Evolutionary conservation across 37 sponge, comb jelly and placozoan species (phyloP).

Genomic region (Cliona cf. orientalis): DNA sequence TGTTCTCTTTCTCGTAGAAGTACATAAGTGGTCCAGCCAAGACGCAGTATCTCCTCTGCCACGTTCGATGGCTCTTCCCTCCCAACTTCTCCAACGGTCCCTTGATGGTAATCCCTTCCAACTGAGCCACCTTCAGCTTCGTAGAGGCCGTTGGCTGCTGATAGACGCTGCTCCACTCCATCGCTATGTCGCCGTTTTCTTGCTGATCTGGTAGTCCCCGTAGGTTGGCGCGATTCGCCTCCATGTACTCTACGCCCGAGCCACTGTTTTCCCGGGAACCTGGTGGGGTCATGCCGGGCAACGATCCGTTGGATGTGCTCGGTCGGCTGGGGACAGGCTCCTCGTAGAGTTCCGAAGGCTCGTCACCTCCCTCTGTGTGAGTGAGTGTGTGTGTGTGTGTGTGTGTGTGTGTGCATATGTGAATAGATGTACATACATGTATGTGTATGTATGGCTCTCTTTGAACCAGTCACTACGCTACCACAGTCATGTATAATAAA

Average conservation of each 20-base stretch:
- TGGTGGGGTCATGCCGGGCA: constrained; percentile 10
- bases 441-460: background rate
- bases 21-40: constrained; percentile 74
- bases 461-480: too few relatives aligned
- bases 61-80: constrained; percentile 70
- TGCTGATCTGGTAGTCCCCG: background rate
- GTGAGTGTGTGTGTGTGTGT: background rate
- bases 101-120: constrained; percentile 50
- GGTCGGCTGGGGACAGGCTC: constrained; percentile 35
- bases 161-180: constrained; percentile 33
- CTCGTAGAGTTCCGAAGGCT: constrained; percentile 46
- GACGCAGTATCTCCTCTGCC: constrained; percentile 89
- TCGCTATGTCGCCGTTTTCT: background rate
- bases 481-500: too few relatives aligned
- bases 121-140: constrained; percentile 38
- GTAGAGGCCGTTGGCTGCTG: background rate
- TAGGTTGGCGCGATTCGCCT: background rate
- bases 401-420: constrained; percentile 14
- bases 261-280: constrained; percentile 20
- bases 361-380: background rate
- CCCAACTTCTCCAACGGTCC: constrained; percentile 92
- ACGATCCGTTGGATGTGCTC: constrained; percentile 21
- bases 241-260: constrained; percentile 29
- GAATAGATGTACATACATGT: background rate
- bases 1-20: constrained; percentile 83